Base-by-base conservation (phyloP, 2,797 vertebrate genomes). In the Hemitrygon akajei region DNA sequence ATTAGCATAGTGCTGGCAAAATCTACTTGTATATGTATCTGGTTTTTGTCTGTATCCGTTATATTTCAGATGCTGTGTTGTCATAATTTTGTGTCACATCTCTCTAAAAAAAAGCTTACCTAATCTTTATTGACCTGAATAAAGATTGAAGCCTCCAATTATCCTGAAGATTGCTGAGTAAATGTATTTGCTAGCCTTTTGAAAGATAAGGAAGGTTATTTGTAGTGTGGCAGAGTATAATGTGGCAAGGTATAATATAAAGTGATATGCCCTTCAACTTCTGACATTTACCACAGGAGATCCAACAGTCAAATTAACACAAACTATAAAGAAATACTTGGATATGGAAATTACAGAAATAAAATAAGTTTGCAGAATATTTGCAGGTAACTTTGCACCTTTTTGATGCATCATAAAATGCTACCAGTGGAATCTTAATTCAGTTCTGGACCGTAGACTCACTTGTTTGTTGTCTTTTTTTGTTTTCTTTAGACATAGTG, bases 401-500 rank as follows among this genome's bases (percentile, higher is more conserved):
- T 47, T n/a, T 47, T 47, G 47, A 47, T 47, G 47, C 47, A 12
- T 86, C 56, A 12, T 20, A 56, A 47, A 84, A 84, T 16, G 10
- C 7, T 40, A 40, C 3, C 22, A 14, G 30, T 37, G 56, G 71
- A 71, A n/a, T 93, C 30, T 76, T 93, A 56, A n/a, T 30, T 71
- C 40, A 56, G 1, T n/a, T 9, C 22, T 40, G 10, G 66, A 11
- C 40, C 40, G 47, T 91, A 6, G 34, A 3, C 40, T 76, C 47
- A 93, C 16, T n/a, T 75, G 47, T 93, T 58, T 93, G 71, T n/a
- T 47, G 25, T 93, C 11, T n/a, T 40, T 92, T 92, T 95, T 93
- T 94, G 95, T 96, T 96, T 94, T 94, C 94, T 95, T 93, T 95
- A 99, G 98, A 96, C 98, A 99, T 96, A 99, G 98, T 96, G 98